phyloP scores from a whole-genome alignment of 2,113 vertebrate genomes.

The Anolis sagrei region DNA sequence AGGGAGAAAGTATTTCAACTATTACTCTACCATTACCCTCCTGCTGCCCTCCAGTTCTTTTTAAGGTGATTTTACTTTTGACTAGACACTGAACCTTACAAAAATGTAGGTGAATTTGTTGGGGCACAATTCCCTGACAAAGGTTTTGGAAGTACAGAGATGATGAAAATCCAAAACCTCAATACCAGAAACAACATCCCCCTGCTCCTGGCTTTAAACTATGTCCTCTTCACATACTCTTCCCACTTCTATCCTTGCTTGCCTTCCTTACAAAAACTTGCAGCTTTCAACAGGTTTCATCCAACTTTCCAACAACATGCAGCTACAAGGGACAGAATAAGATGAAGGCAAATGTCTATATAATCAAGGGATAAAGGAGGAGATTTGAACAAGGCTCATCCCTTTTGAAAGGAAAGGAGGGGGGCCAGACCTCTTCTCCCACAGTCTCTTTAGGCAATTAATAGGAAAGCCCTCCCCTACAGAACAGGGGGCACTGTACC shows the following conservation, averaged over 20 bases:
- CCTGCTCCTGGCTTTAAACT: background rate
- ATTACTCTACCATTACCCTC: background rate
- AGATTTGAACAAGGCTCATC: background rate
- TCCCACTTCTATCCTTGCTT: background rate
- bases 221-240: background rate
- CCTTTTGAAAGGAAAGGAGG: accelerated
- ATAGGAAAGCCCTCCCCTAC: background rate
- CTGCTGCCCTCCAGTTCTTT: background rate
- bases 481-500: constrained; percentile 64
- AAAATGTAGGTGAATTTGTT: background rate
- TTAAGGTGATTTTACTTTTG: background rate
- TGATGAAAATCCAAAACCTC: background rate
- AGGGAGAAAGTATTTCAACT: background rate
- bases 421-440: constrained; percentile 8
- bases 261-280: accelerated
- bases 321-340: background rate
- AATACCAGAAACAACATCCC: background rate
- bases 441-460: background rate
- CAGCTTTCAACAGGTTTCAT: constrained; percentile 43
- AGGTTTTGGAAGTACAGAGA: too few relatives aligned
- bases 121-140: too few relatives aligned
- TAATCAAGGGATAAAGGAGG: background rate
- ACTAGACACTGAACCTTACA: background rate
- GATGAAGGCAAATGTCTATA: background rate
- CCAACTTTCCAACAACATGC: background rate